These are phyloP conservation scores for Enteromius mattozi DNA, from an alignment of 2,797 vertebrate genomes.

Conservation along the genomic window DNA sequence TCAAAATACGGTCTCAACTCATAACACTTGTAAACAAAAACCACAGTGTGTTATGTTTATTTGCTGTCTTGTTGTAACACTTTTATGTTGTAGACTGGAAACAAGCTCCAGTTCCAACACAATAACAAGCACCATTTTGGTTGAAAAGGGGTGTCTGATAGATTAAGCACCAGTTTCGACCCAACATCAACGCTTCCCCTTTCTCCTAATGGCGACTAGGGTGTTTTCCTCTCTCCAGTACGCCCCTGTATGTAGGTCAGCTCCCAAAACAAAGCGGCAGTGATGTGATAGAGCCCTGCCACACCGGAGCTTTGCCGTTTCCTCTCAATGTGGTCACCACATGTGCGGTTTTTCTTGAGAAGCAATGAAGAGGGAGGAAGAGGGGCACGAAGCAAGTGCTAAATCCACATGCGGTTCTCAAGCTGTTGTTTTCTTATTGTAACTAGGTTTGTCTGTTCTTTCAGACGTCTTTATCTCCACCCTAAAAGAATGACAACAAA, in stretches of 20 bases:
- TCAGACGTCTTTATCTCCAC: constrained; percentile 31
- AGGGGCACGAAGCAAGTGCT: not conserved
- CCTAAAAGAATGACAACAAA: constrained; percentile 45
- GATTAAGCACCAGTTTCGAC: not conserved
- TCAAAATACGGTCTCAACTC: not conserved
- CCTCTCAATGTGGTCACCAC: constrained; percentile 75
- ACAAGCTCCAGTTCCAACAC: constrained; percentile 44
- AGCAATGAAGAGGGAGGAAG: not conserved
- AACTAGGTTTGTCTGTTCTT: constrained; percentile 42
- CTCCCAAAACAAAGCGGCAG: constrained; percentile 65
- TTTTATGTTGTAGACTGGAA: not conserved
- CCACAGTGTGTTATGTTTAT: not conserved
- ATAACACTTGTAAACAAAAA: not conserved
- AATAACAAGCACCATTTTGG: not conserved
- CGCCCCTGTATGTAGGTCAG: constrained; percentile 74
- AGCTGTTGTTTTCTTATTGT: constrained; percentile 29
- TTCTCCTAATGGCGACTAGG: not conserved
- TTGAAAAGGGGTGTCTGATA: not conserved
- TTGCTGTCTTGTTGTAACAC: not conserved
- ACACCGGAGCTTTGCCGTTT: constrained; percentile 71
- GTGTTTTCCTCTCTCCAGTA: constrained; percentile 25
- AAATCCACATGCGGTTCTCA: constrained; percentile 26
- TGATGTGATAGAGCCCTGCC: constrained; percentile 60
- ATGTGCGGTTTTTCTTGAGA: constrained; percentile 63
- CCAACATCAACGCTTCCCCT: constrained; percentile 4